Evolutionary conservation across 2,888 invertebrate species (phyloP).

Genomic region (Molanna angustata): DNA sequence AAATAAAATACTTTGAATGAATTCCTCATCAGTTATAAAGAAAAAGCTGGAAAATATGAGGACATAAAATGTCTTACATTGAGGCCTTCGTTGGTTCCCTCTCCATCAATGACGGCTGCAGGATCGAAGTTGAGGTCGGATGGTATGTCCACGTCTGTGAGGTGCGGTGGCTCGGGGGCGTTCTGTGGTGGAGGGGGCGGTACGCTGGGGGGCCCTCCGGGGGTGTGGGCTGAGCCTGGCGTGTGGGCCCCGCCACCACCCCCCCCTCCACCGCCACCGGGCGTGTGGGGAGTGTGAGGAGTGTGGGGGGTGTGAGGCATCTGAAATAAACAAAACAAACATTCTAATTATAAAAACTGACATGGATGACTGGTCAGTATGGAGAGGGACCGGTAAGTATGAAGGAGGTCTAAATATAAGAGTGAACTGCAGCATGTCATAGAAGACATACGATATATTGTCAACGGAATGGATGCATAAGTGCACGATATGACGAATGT

Average conservation of each 20-base stretch:
- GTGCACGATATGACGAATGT: too few species aligned
- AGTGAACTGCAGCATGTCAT: too few species aligned
- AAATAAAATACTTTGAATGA: too few species aligned
- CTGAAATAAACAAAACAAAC: conserved; percentile 15
- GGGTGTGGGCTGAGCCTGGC: conserved; percentile 69
- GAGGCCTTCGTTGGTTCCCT: conserved; percentile 83
- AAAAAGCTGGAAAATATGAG: too few species aligned
- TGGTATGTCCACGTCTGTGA: conserved; percentile 73
- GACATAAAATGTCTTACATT: too few species aligned
- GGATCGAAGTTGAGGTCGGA: conserved; percentile 92
- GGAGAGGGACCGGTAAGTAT: too few species aligned
- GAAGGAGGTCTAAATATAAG: too few species aligned
- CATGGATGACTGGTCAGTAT: too few species aligned
- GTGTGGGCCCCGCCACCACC: conserved; percentile 66
- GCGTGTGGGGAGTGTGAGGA: conserved; percentile 75
- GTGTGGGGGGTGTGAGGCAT: conserved; percentile 63
- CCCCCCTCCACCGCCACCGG: conserved; percentile 72
- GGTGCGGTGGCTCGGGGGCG: conserved; percentile 31
- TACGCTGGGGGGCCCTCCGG: conserved; percentile 78
- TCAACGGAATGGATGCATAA: too few species aligned
- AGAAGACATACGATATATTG: too few species aligned
- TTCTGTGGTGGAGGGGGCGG: conserved; percentile 57
- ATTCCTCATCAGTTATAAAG: too few species aligned
- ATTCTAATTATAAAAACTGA: too few species aligned
- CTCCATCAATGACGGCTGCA: conserved; percentile 88